phyloP scores from a whole-genome alignment of 2,113 vertebrate species.

The Atrichornis clamosus region DNA sequence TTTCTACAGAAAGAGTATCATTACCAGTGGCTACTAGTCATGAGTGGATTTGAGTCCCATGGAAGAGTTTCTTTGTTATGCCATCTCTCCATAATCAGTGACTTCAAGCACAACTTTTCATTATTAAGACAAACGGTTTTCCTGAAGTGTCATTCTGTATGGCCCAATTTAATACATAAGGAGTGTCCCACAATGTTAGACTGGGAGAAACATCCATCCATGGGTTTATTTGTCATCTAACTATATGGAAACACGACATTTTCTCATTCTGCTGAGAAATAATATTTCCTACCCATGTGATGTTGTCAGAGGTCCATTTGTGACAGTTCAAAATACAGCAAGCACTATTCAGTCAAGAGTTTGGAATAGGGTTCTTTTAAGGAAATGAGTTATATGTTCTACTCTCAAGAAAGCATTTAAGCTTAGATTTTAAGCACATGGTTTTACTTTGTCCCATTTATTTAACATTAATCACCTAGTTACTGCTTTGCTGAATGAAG shows the following conservation, averaged over 20 bases:
- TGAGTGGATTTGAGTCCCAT: not conserved
- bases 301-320: not conserved
- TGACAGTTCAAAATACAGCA: not conserved
- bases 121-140: not conserved
- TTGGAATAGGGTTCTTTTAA: not conserved
- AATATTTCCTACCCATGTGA: not conserved
- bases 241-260: not conserved
- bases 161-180: not conserved
- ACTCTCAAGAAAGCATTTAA: not conserved
- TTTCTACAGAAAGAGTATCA: not conserved
- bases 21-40: not conserved
- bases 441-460: slow-evolving; percentile 32
- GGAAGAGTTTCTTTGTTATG: not conserved
- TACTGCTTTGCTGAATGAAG: not conserved
- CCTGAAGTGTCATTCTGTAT: not conserved
- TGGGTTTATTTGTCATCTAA: not conserved
- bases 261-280: not conserved
- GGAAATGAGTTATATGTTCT: not conserved
- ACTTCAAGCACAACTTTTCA: not conserved
- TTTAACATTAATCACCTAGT: slow-evolving; percentile 32
- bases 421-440: slow-evolving; percentile 29
- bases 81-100: not conserved
- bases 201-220: not conserved
- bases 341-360: not conserved
- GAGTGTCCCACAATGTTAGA: not conserved